phyloP scores from a whole-genome alignment of 2,888 invertebrate species.

The Silvanus unidentatus region DNA sequence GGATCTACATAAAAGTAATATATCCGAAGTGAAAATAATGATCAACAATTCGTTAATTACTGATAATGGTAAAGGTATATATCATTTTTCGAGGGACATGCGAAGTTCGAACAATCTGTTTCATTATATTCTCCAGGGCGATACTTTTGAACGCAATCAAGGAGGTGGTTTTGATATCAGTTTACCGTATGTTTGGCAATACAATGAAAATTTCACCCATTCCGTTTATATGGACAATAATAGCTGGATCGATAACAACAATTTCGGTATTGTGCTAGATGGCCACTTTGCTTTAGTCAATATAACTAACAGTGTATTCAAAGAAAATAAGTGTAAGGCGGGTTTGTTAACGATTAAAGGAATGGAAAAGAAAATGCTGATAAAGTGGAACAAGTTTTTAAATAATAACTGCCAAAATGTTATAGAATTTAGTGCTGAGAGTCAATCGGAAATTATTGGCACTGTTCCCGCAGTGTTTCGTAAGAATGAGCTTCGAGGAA shows the following conservation, averaged over 20 bases:
- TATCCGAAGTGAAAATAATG: conserved; percentile 86
- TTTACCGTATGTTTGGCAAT: conserved; percentile 92
- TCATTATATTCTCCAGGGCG: conserved; percentile 86
- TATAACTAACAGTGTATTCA: conserved; percentile 77
- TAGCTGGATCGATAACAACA: conserved; percentile 78
- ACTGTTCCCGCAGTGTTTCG: conserved; percentile 74
- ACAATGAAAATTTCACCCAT: conserved; percentile 91
- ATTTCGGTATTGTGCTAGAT: conserved; percentile 78
- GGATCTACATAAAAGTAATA: conserved; percentile 78
- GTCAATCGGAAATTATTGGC: conserved; percentile 89
- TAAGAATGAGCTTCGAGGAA: conserved; percentile 71
- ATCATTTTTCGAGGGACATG: conserved; percentile 87
- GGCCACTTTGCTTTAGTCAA: conserved; percentile 92
- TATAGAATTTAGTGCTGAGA: conserved; percentile 81
- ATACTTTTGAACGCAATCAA: conserved; percentile 77
- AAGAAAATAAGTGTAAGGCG: conserved; percentile 74
- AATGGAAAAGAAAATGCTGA: conserved; percentile 92
- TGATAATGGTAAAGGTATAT: conserved; percentile 82
- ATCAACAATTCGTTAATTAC: conserved; percentile 79
- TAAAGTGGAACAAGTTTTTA: conserved; percentile 73
- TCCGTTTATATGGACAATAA: conserved; percentile 82
- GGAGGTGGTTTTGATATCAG: conserved; percentile 83
- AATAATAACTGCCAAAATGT: conserved; percentile 77
- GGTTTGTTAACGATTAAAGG: conserved; percentile 79
- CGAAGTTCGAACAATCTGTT: conserved; percentile 95